phyloP scores from a whole-genome alignment of 2,113 vertebrate species.

The Dryoscopus gambensis region DNA sequence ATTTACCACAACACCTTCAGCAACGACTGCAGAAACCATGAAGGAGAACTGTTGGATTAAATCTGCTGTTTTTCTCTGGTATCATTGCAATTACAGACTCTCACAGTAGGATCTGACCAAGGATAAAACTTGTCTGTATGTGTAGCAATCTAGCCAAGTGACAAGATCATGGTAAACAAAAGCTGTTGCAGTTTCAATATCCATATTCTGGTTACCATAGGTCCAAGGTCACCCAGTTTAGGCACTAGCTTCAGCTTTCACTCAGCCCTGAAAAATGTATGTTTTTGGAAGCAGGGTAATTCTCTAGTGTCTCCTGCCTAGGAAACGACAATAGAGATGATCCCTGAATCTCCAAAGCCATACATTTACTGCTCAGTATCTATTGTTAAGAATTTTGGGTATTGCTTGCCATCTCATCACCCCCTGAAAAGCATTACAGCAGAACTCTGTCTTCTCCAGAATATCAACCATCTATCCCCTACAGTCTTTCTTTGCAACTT shows the following conservation, averaged over 20 bases:
- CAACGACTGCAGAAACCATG: not conserved
- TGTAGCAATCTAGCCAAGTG: not conserved
- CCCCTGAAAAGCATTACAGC: not conserved
- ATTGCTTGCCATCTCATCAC: not conserved
- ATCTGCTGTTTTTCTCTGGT: not conserved
- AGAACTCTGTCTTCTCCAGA: not conserved
- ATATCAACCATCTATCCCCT: not conserved
- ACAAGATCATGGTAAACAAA: not conserved
- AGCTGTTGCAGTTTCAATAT: not conserved
- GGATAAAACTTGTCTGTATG: not conserved
- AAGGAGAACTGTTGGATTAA: not conserved
- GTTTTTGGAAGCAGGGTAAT: not conserved
- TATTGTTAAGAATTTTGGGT: not conserved
- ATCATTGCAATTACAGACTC: not conserved
- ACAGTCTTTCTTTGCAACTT: not conserved
- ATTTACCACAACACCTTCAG: not conserved
- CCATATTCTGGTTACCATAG: not conserved
- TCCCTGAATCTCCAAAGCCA: not conserved
- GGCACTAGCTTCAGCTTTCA: not conserved
- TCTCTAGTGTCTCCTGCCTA: not conserved
- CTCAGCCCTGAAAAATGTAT: not conserved
- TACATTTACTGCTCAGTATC: not conserved
- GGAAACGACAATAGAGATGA: not conserved
- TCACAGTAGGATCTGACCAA: not conserved
- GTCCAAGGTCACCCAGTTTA: not conserved